Percentiles rank a stretch among this genome's conserved stretches.
Conservation (phyloP, 2,888 invertebrate species). For the Cosmia trapezina region DNA sequence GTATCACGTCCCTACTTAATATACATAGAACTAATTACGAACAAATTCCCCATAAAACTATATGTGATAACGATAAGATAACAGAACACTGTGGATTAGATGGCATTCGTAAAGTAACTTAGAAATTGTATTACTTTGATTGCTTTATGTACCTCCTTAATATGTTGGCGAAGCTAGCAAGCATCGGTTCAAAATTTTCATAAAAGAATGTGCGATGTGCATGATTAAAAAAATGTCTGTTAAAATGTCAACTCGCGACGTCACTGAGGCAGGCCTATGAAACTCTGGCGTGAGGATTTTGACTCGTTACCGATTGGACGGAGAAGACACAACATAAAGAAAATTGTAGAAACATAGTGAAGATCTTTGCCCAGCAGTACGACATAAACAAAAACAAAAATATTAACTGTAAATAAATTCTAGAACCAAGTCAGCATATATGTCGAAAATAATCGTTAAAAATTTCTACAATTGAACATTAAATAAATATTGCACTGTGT, state of each 20-base stretch:
- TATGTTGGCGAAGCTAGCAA: background rate
- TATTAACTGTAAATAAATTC: no score
- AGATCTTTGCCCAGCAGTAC: no score
- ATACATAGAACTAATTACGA: slow-evolving; percentile 66
- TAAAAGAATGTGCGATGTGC: background rate
- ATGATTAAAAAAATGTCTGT: background rate
- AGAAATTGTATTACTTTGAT: slow-evolving; percentile 25
- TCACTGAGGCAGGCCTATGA: no score
- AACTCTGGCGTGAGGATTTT: no score
- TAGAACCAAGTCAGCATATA: background rate
- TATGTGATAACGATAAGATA: slow-evolving; percentile 55
- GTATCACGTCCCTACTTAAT: slow-evolving; percentile 63
- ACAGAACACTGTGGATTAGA: slow-evolving; percentile 50
- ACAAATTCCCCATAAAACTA: slow-evolving; percentile 65
- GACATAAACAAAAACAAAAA: no score
- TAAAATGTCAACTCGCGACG: no score
- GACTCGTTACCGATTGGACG: no score
- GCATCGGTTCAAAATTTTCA: no score
- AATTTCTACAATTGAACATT: background rate
- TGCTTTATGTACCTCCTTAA: background rate
- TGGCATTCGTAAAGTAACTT: slow-evolving; percentile 24
- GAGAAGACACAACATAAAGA: no score
- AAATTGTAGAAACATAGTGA: no score
- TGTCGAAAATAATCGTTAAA: background rate
- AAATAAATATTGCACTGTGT: background rate